These are phyloP conservation scores for Gasteruption jaculator DNA, from an alignment of 2,888 invertebrate species.

Conservation along the genomic window DNA sequence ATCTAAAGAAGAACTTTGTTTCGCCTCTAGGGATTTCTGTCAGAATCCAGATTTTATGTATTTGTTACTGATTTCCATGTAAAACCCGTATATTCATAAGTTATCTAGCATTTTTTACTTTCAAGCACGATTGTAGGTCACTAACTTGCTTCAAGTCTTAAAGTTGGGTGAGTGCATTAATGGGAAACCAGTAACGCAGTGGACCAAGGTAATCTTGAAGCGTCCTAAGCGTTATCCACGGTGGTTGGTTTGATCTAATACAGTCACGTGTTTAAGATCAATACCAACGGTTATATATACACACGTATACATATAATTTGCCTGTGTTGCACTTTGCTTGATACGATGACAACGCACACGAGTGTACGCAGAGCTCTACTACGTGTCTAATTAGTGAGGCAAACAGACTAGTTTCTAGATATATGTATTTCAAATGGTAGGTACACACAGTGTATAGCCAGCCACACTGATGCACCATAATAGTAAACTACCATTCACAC, in stretches of 20 bases:
- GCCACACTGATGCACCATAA: no score
- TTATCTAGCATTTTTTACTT: no score
- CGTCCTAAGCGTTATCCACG: slow-evolving; percentile 30
- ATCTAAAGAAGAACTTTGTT: no score
- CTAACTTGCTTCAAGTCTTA: no score
- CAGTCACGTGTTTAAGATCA: slow-evolving; percentile 24
- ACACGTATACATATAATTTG: neutral
- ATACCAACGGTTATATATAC: slow-evolving; percentile 9
- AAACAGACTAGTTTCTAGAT: slow-evolving; percentile 42
- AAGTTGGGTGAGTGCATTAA: slow-evolving; percentile 20
- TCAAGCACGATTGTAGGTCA: no score
- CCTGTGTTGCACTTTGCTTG: slow-evolving; percentile 4
- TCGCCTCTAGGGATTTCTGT: no score
- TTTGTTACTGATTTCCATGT: no score
- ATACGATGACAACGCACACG: slow-evolving; percentile 16
- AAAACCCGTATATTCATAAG: no score
- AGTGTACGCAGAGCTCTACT: no score
- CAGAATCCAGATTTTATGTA: no score
- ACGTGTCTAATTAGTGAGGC: slow-evolving; percentile 46
- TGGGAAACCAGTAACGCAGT: slow-evolving; percentile 33
- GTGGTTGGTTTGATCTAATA: slow-evolving; percentile 35
- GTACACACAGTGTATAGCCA: no score
- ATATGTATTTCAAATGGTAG: slow-evolving; percentile 23
- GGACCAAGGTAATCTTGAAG: slow-evolving; percentile 34
- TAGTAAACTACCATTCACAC: no score